Percentiles rank a stretch among this genome's conserved stretches.
phyloP scores from a whole-genome alignment of 2,113 vertebrate genomes.

The Labeo catla region DNA sequence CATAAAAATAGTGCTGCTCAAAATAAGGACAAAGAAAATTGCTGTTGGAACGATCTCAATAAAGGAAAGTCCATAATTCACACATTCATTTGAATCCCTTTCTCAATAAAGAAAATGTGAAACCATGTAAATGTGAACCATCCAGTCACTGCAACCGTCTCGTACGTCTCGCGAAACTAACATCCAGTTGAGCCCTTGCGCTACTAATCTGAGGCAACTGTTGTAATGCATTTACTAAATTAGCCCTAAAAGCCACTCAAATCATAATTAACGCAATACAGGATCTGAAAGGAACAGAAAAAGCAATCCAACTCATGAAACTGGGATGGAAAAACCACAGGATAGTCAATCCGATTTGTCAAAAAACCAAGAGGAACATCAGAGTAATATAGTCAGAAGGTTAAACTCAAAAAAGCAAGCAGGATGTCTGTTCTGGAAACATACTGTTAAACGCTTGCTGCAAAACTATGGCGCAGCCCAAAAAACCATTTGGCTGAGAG shows the following conservation, averaged over 20 bases:
- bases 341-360: slow-evolving; percentile 36
- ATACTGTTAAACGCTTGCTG: slow-evolving; percentile 81
- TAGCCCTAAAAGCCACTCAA: slow-evolving; percentile 82
- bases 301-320: slow-evolving; percentile 57
- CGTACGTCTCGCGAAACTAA: slow-evolving; percentile 69
- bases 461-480: slow-evolving; percentile 83
- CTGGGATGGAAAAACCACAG: slow-evolving; percentile 29
- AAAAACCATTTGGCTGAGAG: slow-evolving; percentile 80
- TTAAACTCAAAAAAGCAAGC: slow-evolving; percentile 39
- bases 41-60: slow-evolving; percentile 73
- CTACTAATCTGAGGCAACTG: slow-evolving; percentile 77
- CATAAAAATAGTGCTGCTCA: slow-evolving; percentile 81
- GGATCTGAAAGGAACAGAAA: slow-evolving; percentile 65
- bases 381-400: slow-evolving; percentile 17
- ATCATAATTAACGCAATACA: slow-evolving; percentile 74
- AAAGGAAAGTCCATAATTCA: slow-evolving; percentile 73
- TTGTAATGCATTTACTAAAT: slow-evolving; percentile 79
- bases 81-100: slow-evolving; percentile 75
- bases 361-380: slow-evolving; percentile 31
- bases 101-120: slow-evolving; percentile 50
- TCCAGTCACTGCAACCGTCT: slow-evolving; percentile 71
- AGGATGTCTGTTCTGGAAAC: slow-evolving; percentile 64
- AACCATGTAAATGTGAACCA: slow-evolving; percentile 55
- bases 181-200: slow-evolving; percentile 78
- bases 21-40: slow-evolving; percentile 72